Evolutionary conservation across 2,888 invertebrate species (phyloP).

Genomic region (Nephrotoma flavescens): DNA sequence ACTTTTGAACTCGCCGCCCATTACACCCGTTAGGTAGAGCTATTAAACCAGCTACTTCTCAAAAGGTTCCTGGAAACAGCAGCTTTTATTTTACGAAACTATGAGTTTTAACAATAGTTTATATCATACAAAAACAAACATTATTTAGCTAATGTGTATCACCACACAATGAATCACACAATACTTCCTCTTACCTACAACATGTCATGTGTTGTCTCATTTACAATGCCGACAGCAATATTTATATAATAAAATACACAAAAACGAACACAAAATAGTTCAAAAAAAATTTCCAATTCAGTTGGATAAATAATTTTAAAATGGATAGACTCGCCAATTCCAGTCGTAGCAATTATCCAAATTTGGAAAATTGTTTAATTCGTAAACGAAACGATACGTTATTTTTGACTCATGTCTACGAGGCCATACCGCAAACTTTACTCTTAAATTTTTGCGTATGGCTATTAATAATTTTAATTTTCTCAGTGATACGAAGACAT

Average conservation of each 20-base stretch:
- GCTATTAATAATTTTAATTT: conserved; percentile 58
- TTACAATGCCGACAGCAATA: not conserved
- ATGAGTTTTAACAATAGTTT: no score
- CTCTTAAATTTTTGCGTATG: conserved; percentile 82
- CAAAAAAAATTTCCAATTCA: not conserved
- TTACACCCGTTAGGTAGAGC: no score
- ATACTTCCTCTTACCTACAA: not conserved
- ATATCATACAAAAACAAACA: no score
- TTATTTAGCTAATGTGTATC: not conserved
- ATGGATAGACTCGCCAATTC: not conserved
- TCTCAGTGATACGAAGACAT: conserved; percentile 70
- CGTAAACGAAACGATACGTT: not conserved
- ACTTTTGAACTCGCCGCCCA: no score
- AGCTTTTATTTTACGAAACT: no score
- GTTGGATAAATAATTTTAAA: not conserved
- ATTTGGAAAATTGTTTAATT: not conserved
- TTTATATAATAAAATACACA: not conserved
- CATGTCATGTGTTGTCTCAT: not conserved
- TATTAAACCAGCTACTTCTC: no score
- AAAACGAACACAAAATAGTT: not conserved
- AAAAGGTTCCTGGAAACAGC: no score
- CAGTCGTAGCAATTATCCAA: not conserved
- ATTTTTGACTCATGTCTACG: conserved; percentile 53
- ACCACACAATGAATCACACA: not conserved
- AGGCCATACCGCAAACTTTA: conserved; percentile 85